Base-by-base conservation (phyloP, 2,888 invertebrate genomes). In the Cryptophagus acutangulus region DNA sequence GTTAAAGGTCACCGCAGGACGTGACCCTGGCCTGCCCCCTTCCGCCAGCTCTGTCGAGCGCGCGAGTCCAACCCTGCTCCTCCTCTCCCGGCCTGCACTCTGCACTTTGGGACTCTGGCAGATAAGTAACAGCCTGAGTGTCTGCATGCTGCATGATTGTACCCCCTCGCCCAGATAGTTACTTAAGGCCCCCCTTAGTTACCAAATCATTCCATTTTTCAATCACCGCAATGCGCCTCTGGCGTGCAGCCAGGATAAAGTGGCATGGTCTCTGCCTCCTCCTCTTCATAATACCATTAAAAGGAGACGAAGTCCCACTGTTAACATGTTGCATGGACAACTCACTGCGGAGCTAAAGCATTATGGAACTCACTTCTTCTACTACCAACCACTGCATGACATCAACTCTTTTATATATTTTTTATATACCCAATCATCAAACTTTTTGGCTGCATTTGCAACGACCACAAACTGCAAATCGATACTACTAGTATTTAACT, bases 1-100 rank as follows among this genome's bases (percentile, higher is more conserved):
- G 76, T 73, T 73, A 65, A 79, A 79, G 78, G 79, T 79, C 80
- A 81, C 81, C 72, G 69, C 73, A 75, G 74, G 78, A 79, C 81
- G 81, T 81, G 81, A 77, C 79, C 78, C 72, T 75, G 77, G 77
- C 77, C 76, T 68, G 68, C 67, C 67, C 65, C 61, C 58, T 61
- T 59, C 57, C 58, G 58, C 59, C 57, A 57, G 57, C 62, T 62
- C 63, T 55, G 62, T 63, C 62, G 62, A 63, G 65, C 65, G 66
- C 64, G 66, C 65, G 65, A 63, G 62, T 59, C 59, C 59, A 54
- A 53, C 51, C 55, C 49, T 51, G 52, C 55, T 47, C 52, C 48
- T 46, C 47, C 38, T 44, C 45, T 54, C 55, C 58, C 48, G 50
- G 52, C 59, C 60, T 58, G 57, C 55, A 58, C 55, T 49, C 40